Conservation (phyloP, 2,888 invertebrate species). For the Ichneumoninae sp. region DNA sequence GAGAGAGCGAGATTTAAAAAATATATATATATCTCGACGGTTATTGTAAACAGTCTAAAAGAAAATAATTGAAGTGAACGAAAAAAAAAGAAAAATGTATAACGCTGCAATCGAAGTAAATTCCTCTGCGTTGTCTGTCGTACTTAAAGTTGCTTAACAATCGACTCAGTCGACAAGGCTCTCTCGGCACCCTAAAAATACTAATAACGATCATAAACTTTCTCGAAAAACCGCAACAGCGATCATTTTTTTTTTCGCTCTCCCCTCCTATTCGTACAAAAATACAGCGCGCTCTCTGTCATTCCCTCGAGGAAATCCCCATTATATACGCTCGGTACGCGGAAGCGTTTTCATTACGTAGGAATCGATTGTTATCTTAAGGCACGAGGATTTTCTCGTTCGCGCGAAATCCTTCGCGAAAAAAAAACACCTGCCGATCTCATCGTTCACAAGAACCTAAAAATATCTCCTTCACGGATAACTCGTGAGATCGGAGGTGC, state of each 20-base stretch:
- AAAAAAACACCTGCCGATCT: not conserved
- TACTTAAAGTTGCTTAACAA: slow-evolving; percentile 17
- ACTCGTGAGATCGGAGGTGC: not conserved
- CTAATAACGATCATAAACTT: slow-evolving; percentile 65
- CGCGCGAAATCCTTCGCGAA: slow-evolving; percentile 10
- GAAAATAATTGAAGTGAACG: slow-evolving; percentile 3
- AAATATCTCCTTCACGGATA: slow-evolving; percentile 17
- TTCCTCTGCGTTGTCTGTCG: slow-evolving; percentile 39
- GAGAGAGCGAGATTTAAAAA: slow-evolving; percentile 17
- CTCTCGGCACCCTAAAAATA: slow-evolving; percentile 42
- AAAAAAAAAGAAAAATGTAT: slow-evolving; percentile 20
- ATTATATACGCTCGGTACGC: not conserved
- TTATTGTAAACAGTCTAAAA: slow-evolving; percentile 35
- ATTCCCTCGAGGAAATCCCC: slow-evolving; percentile 8
- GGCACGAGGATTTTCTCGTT: slow-evolving; percentile 31
- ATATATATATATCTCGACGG: not conserved
- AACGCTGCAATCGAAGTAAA: slow-evolving; percentile 37
- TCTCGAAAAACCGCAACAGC: slow-evolving; percentile 62
- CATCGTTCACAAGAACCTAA: slow-evolving; percentile 14
- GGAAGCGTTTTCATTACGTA: slow-evolving; percentile 28
- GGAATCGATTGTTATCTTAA: slow-evolving; percentile 37
- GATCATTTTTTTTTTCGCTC: slow-evolving; percentile 24
- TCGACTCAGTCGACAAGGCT: slow-evolving; percentile 20
- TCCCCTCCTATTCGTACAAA: slow-evolving; percentile 25
- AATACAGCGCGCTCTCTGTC: slow-evolving; percentile 19